Percentiles rank a stretch among this genome's conserved stretches.
Conservation (phyloP, 2,113 vertebrate genomes). For the Promerops cafer region DNA sequence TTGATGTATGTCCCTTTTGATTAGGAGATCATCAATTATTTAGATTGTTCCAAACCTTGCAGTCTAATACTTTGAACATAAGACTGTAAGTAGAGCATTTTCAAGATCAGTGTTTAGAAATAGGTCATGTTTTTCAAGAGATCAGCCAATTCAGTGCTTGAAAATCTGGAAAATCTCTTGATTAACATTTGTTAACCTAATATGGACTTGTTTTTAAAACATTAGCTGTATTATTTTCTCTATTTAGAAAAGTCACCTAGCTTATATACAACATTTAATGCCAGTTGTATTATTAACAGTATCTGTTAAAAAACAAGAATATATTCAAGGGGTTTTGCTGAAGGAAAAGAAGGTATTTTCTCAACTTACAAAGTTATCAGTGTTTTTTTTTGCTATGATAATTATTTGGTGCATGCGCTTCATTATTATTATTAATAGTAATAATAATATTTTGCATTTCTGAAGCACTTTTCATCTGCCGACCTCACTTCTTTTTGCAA, state of each 20-base stretch:
- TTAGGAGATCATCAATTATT: slow-evolving; percentile 68
- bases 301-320: background rate
- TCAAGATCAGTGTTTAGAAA: slow-evolving; percentile 64
- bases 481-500: slow-evolving; percentile 35
- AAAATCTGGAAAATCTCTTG: slow-evolving; percentile 38
- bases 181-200: slow-evolving; percentile 36
- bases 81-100: slow-evolving; percentile 58
- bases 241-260: background rate
- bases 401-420: background rate
- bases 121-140: slow-evolving; percentile 65
- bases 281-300: background rate
- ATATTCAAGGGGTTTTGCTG: background rate
- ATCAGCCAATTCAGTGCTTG: background rate
- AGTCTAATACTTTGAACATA: slow-evolving; percentile 60
- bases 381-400: background rate
- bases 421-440: background rate
- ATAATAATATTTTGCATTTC: slow-evolving; percentile 56
- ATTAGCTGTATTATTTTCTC: background rate
- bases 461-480: slow-evolving; percentile 53
- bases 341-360: background rate
- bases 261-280: background rate
- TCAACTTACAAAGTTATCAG: background rate
- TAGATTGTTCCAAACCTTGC: slow-evolving; percentile 58
- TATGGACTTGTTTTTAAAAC: background rate
- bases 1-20: slow-evolving; percentile 66